phyloP scores from a whole-genome alignment of 1,140 invertebrate genomes.

The Drosophila pruinosa region DNA sequence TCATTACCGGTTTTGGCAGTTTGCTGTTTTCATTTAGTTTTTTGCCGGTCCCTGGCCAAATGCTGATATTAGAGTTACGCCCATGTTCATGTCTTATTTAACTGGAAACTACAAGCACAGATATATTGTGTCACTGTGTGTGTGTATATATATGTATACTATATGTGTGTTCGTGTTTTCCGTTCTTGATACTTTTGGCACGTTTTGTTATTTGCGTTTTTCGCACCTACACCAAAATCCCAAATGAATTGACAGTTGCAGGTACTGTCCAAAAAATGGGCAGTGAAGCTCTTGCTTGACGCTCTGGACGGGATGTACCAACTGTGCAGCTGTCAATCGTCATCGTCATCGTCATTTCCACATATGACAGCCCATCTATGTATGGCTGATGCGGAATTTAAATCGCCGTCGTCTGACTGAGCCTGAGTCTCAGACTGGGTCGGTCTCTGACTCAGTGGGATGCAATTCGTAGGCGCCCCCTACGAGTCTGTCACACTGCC shows the following conservation, averaged over 20 bases:
- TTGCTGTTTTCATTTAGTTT: constrained; percentile 35
- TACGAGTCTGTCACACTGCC: constrained; percentile 70
- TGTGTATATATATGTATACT: not conserved
- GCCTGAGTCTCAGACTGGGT: not conserved
- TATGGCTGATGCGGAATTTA: constrained; percentile 59
- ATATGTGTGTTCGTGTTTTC: constrained; percentile 4
- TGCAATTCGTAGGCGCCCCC: constrained; percentile 78
- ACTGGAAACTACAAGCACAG: constrained; percentile 25
- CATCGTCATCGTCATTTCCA: constrained; percentile 59
- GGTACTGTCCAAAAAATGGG: constrained; percentile 42
- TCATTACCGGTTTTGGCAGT: constrained; percentile 74
- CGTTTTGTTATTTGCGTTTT: constrained; percentile 68
- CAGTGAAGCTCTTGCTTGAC: constrained; percentile 19
- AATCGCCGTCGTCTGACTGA: constrained; percentile 45
- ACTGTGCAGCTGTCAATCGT: constrained; percentile 78
- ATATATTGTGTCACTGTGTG: not conserved
- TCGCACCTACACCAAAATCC: constrained; percentile 70
- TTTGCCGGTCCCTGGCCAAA: constrained; percentile 59
- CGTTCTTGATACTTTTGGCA: constrained; percentile 55
- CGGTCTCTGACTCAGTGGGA: constrained; percentile 70
- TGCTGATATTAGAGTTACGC: constrained; percentile 72
- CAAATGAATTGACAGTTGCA: constrained; percentile 62
- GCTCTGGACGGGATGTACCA: constrained; percentile 31
- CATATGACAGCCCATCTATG: constrained; percentile 73
- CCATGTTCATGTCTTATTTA: constrained; percentile 69